Conservation (phyloP, 2,888 invertebrate species). For the Miltochrista miniata region DNA sequence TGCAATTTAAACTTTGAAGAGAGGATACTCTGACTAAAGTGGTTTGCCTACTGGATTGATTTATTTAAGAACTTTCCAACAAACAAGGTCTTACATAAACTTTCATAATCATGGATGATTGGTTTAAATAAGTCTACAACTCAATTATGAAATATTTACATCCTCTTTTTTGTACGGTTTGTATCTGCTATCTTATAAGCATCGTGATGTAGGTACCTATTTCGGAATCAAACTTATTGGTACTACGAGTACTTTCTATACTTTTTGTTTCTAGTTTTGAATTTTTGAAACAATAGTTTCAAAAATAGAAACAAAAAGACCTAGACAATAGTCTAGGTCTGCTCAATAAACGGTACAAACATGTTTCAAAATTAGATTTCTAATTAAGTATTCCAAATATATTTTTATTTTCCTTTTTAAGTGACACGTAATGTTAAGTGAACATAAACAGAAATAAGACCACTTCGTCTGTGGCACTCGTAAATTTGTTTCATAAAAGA, state of each 20-base stretch:
- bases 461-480: slow-evolving; percentile 26
- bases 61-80: slow-evolving; percentile 27
- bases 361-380: too few relatives aligned
- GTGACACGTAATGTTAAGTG: slow-evolving; percentile 29
- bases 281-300: too few relatives aligned
- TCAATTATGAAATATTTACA: neutral
- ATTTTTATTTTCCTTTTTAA: neutral
- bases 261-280: too few relatives aligned
- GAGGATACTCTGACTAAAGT: slow-evolving; percentile 16
- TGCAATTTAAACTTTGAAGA: slow-evolving; percentile 35
- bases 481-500: slow-evolving; percentile 35
- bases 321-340: too few relatives aligned
- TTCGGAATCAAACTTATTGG: too few relatives aligned
- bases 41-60: slow-evolving; percentile 25
- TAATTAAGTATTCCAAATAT: too few relatives aligned
- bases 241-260: too few relatives aligned
- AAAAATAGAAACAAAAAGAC: too few relatives aligned
- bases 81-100: slow-evolving; percentile 23
- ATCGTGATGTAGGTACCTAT: too few relatives aligned
- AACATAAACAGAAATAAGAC: slow-evolving; percentile 20
- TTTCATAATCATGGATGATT: neutral
- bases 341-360: too few relatives aligned
- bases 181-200: too few relatives aligned
- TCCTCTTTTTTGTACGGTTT: too few relatives aligned
- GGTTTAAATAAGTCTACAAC: neutral